phyloP scores from a whole-genome alignment of 2,797 vertebrate species.

The Brachymystax lenok region DNA sequence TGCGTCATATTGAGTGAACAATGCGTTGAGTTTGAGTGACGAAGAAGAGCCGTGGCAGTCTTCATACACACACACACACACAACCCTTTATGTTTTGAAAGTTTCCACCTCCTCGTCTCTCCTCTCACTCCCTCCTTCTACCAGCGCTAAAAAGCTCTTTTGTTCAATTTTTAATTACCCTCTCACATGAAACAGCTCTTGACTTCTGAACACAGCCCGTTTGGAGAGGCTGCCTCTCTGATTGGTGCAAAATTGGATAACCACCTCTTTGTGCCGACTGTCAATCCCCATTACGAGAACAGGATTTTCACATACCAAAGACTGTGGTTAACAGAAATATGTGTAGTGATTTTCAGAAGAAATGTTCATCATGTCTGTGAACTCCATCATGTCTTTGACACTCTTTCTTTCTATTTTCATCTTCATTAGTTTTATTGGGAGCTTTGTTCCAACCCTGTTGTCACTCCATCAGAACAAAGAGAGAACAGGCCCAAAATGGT shows the following conservation, averaged over 20 bases:
- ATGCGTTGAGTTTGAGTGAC: neutral
- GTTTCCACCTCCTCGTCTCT: conserved; percentile 42
- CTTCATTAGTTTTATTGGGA: conserved; percentile 46
- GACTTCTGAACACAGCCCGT: conserved; percentile 61
- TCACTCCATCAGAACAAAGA: conserved; percentile 24
- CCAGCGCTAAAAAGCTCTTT: conserved; percentile 66
- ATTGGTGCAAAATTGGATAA: conserved; percentile 66
- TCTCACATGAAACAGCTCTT: conserved; percentile 67
- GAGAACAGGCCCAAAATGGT: conserved; percentile 33
- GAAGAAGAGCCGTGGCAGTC: neutral
- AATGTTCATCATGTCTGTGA: conserved; percentile 44
- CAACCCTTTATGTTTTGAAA: conserved; percentile 20
- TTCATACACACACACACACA: conserved; percentile 10
- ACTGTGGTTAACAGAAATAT: conserved; percentile 12
- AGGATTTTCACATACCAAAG: conserved; percentile 35
- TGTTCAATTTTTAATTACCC: conserved; percentile 76
- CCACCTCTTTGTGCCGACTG: conserved; percentile 58
- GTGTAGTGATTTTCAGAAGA: conserved; percentile 44
- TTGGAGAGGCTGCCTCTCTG: conserved; percentile 55
- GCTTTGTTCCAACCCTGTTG: conserved; percentile 28
- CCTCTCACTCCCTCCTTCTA: conserved; percentile 57
- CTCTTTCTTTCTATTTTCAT: conserved; percentile 49
- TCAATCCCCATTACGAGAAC: conserved; percentile 52
- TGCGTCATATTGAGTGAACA: too few relatives aligned
- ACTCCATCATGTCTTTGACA: conserved; percentile 45